Evolutionary conservation across 30 jellyfish, hydroid and myxozoan genomes (phyloP).

Genomic region (Calvadosia cruxmelitensis): DNA sequence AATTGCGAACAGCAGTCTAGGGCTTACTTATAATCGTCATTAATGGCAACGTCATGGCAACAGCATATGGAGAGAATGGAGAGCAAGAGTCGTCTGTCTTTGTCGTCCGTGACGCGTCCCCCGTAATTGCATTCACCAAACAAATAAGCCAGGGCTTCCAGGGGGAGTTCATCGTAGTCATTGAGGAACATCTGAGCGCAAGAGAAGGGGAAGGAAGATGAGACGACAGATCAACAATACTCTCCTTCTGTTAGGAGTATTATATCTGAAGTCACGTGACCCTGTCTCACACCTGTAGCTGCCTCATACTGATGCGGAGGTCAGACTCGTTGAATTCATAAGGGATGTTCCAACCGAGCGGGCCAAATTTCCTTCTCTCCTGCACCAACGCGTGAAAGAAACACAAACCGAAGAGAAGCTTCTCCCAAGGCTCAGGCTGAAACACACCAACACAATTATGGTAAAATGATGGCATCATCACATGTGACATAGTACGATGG

Average conservation of each 20-base stretch:
- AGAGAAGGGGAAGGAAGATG: neutral
- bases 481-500: neutral
- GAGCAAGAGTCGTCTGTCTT: slow-evolving; percentile 79
- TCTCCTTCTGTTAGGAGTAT: no score
- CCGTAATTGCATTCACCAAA: slow-evolving; percentile 99
- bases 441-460: neutral
- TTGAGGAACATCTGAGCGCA: slow-evolving; percentile 78
- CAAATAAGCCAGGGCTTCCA: slow-evolving; percentile 79
- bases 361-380: slow-evolving; percentile 94
- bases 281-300: slow-evolving; percentile 97
- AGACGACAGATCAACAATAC: neutral
- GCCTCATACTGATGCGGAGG: slow-evolving; percentile 95
- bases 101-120: slow-evolving; percentile 98
- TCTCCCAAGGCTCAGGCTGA: slow-evolving; percentile 83
- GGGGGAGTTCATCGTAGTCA: slow-evolving; percentile 80
- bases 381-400: slow-evolving; percentile 97
- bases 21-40: slow-evolving; percentile 69
- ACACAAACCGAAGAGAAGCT: slow-evolving; percentile 90
- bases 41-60: slow-evolving; percentile 41
- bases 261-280: no score
- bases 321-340: slow-evolving; percentile 97
- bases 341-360: slow-evolving; percentile 99
- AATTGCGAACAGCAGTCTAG: neutral
- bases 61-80: slow-evolving; percentile 64
- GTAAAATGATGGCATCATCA: no score